A percentile compares a stretch with the other conserved stretches of the same genome.
Conservation (phyloP, 2,888 invertebrate genomes). For the Cantharis flavilabris region DNA sequence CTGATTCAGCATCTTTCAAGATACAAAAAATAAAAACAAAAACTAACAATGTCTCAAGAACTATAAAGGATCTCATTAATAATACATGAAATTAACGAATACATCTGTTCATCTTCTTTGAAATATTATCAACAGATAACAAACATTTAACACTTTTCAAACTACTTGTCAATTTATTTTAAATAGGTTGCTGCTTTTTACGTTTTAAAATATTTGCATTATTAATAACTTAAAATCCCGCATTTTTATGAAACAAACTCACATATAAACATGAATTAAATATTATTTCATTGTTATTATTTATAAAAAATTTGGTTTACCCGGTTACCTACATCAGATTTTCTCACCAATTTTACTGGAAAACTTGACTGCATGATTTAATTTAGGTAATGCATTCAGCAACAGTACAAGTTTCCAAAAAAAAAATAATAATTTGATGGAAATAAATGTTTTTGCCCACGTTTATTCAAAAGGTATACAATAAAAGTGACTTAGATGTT, state of each 20-base stretch:
- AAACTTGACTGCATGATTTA: background rate
- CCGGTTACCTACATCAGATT: background rate
- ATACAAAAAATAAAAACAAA: conserved; percentile 2
- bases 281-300: background rate
- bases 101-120: conserved; percentile 15
- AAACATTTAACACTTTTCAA: background rate
- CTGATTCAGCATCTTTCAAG: conserved; percentile 34
- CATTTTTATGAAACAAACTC: background rate
- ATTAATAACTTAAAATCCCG: background rate
- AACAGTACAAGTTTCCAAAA: background rate
- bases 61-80: conserved; percentile 21
- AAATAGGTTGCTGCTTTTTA: background rate
- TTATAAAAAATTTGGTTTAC: background rate
- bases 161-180: background rate
- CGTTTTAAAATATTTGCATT: background rate
- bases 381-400: background rate
- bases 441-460: background rate
- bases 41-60: conserved; percentile 3
- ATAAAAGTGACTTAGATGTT: conserved; percentile 33
- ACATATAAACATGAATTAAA: background rate
- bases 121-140: conserved; percentile 1
- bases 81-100: conserved; percentile 32
- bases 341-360: background rate
- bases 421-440: background rate
- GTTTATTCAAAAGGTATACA: conserved; percentile 18